These are phyloP conservation scores for Acanthurus leucopareius DNA, from an alignment of 2,797 vertebrate genomes.

Conservation along the genomic window DNA sequence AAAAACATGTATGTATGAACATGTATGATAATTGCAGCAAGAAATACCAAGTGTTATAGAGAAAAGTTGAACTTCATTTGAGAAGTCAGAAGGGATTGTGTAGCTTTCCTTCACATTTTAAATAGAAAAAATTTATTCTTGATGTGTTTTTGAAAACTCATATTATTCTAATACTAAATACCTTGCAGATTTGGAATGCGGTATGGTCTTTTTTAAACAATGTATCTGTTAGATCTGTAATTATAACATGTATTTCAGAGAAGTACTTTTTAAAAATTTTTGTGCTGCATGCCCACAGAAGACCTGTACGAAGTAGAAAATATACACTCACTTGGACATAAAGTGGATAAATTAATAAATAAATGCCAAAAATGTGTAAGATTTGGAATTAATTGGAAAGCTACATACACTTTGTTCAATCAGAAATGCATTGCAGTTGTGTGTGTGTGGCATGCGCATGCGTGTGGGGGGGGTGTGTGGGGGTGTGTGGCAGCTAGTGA, in stretches of 20 bases:
- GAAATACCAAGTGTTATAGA: neutral
- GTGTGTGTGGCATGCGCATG: conserved; percentile 33
- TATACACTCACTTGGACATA: neutral
- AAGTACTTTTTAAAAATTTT: neutral
- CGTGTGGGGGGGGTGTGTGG: conserved; percentile 21
- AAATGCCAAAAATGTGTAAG: no score
- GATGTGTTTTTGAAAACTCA: neutral
- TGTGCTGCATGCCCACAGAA: neutral
- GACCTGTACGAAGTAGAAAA: no score
- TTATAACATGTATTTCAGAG: neutral
- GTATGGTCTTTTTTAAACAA: neutral
- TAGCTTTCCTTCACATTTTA: neutral
- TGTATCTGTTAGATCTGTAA: neutral
- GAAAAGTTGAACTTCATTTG: neutral
- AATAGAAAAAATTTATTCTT: neutral
- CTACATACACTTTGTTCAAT: neutral
- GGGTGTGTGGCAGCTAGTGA: conserved; percentile 66
- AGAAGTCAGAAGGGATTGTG: neutral
- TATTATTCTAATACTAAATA: neutral
- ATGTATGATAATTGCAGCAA: neutral
- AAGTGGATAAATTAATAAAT: neutral
- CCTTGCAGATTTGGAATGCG: neutral
- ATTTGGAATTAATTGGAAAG: neutral
- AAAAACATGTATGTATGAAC: neutral
- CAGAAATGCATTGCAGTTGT: conserved; percentile 4